Base-by-base conservation (phyloP, 2,797 vertebrate genomes). In the Labeo calbasu region DNA sequence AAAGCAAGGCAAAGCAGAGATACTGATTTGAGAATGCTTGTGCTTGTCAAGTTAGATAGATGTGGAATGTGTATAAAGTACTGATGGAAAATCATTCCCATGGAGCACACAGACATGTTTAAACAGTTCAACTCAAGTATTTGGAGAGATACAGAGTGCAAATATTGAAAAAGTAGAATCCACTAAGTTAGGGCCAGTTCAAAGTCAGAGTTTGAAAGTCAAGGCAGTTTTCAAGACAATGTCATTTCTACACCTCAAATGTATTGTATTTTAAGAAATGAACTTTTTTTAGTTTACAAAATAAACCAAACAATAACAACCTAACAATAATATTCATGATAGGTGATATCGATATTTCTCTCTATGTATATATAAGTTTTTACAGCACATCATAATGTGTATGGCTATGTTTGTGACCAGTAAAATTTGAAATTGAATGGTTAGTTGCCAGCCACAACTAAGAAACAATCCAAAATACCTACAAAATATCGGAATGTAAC, bases 1-100 rank as follows among this genome's bases (percentile, higher is more conserved):
- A 81, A 28, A 86, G 69, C 1, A 1, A 63, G 51, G 21, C 25
- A 63, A 85, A 59, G 23, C 71, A 50, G 43, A 83, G 63, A 73
- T 66, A 77, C 75, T 46, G 12, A 25, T 46, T 73, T n/a, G 50
- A 69, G 43, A 69, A 59, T 48, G 9, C 48, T 59, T 68, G 40
- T 61, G 57, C 36, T 25, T 69, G 61, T 66, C 28, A 28, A 40
- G 68, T 53, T 53, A 46, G 19, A 68, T 36, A 28, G 51, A 59
- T 59, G 25, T 55, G 50, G 50, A 75, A 81, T 57, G 55, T 14
- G 50, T 50, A 53, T 43, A 7, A 59, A 61, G 53, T n/a, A 57
- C 51, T 21, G 57, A 48, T 72, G 40, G 36, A 46, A 70, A 59
- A 61, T 32, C 10, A 72, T 71, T 59, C 79, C 68, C 68, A 48